These are phyloP conservation scores for Raja brachyura DNA, from an alignment of 2,113 vertebrate species.

Conservation along the genomic window DNA sequence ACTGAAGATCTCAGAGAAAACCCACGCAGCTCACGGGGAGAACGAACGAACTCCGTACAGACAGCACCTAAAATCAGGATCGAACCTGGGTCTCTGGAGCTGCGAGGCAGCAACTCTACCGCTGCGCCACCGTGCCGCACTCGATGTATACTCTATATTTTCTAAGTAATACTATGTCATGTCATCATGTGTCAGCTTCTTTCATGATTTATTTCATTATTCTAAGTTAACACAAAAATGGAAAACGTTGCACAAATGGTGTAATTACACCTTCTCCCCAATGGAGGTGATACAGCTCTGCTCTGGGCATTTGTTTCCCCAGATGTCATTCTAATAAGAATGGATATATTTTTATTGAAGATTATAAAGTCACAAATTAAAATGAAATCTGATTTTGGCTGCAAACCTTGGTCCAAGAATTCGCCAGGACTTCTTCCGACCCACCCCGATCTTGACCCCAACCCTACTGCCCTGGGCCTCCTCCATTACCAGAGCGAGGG, in stretches of 20 bases:
- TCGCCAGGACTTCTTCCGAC: background rate
- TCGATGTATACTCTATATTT: too few relatives aligned
- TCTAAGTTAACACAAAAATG: too few relatives aligned
- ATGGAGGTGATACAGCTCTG: background rate
- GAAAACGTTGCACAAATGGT: background rate
- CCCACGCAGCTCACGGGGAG: too few relatives aligned
- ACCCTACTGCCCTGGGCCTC: too few relatives aligned
- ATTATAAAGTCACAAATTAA: background rate
- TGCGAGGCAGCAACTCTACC: too few relatives aligned
- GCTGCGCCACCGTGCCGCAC: too few relatives aligned
- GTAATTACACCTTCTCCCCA: background rate
- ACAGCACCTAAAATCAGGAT: too few relatives aligned
- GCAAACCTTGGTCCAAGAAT: background rate
- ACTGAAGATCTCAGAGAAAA: too few relatives aligned
- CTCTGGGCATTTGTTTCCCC: background rate
- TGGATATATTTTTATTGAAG: background rate
- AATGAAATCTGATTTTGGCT: background rate
- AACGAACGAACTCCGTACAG: too few relatives aligned
- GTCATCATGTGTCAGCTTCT: background rate
- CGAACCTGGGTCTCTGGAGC: too few relatives aligned
- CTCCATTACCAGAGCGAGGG: too few relatives aligned
- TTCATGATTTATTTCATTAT: background rate
- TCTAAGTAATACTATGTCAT: background rate
- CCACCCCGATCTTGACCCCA: too few relatives aligned
- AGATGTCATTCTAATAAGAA: background rate